Base-by-base conservation (phyloP, 2,113 vertebrate species). In the Scophthalmus maximus region DNA sequence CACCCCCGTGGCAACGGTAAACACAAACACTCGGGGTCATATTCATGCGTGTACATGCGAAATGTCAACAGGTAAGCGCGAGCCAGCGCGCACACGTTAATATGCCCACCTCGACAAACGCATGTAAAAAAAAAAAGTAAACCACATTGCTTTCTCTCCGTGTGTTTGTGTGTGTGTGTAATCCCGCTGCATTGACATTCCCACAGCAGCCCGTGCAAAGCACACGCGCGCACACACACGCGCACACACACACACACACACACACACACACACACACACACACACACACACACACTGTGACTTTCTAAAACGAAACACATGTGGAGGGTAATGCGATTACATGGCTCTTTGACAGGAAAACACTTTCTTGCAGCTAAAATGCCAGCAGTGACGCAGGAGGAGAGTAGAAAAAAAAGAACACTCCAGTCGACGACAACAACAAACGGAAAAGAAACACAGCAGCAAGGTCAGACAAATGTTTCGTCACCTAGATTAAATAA, bases 271-370 rank as follows among this genome's bases (percentile, higher is more conserved):
- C n/a, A n/a, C n/a, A n/a, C n/a, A n/a, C n/a, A n/a, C n/a, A n/a
- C n/a, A n/a, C n/a, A n/a, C 64, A 67, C 62, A 44, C 27, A 63
- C 76, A 63, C 29, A 73, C 67, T 34, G 27, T 34, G 61, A 73
- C 59, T 70, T 80, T 80, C 65, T 69, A 78, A 83, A 84, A 56
- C 76, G 56, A 87, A 89, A 87, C 84, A 85, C 81, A 85, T 81
- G 86, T 74, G 62, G 68, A 79, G 77, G 69, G 72, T 86, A 84
- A 89, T 83, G 70, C 66, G 73, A 90, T 89, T 83, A 84, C 82
- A 87, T 87, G 83, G 85, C 79, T 87, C 75, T 81, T 82, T 78
- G 79, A 85, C 78, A 86, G 76, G 74, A 87, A 86, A 84, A 88
- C 78, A 68, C 76, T 68, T 83, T 78, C 70, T 81, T 72, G 56